Conservation (phyloP, 2,113 vertebrate species). For the Bos javanicus region DNA sequence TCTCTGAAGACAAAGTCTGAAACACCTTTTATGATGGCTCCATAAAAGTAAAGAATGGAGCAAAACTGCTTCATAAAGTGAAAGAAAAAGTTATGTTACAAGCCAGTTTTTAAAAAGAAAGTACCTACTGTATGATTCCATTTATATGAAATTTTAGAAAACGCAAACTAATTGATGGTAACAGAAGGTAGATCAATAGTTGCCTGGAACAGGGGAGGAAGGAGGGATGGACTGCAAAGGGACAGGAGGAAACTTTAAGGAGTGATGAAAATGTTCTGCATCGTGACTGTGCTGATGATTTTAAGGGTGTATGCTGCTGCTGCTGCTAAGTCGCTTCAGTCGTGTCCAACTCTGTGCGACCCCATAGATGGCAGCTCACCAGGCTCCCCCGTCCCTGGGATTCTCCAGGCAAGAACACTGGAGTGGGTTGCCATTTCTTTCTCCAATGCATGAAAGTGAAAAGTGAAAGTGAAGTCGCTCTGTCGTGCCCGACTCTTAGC, state of each 20-base stretch:
- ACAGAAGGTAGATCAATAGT: background rate
- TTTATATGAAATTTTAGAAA: background rate
- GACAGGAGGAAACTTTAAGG: background rate
- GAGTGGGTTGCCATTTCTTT: too few relatives aligned
- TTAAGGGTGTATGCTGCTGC: background rate
- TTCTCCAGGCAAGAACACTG: too few relatives aligned
- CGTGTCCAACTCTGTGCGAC: too few relatives aligned
- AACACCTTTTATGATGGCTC: background rate
- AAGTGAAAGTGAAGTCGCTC: too few relatives aligned
- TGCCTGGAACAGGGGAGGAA: background rate
- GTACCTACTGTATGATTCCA: background rate
- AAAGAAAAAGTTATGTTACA: constrained; percentile 30
- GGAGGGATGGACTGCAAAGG: background rate
- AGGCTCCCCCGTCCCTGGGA: too few relatives aligned
- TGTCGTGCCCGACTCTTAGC: too few relatives aligned
- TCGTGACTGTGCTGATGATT: background rate
- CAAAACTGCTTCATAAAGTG: constrained; percentile 2
- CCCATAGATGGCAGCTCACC: too few relatives aligned
- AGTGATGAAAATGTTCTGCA: background rate
- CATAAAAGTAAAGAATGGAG: constrained; percentile 26
- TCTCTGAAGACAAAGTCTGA: background rate
- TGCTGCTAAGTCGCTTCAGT: too few relatives aligned
- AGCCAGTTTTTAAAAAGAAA: background rate
- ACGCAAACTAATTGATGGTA: background rate
- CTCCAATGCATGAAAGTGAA: too few relatives aligned